A percentile compares a stretch with the other conserved stretches of the same genome.
Evolutionary conservation across 2,888 invertebrate species (phyloP).

Genomic region (Cephalotes varians): DNA sequence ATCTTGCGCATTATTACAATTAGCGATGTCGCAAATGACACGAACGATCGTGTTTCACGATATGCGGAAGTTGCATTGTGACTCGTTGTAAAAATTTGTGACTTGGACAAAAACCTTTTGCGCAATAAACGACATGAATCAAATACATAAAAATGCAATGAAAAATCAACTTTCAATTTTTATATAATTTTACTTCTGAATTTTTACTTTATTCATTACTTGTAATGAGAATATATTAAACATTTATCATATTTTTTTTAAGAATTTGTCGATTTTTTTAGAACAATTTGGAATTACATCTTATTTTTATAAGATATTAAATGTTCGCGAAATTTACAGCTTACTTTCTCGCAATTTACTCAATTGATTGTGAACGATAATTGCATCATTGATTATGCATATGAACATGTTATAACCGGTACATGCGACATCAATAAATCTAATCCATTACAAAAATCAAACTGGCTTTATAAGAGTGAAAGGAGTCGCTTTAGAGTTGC

Average conservation of each 20-base stretch:
- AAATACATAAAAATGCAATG: not conserved
- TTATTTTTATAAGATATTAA: not conserved
- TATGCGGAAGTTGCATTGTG: not conserved
- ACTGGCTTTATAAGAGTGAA: conserved; percentile 30
- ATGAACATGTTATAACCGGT: conserved; percentile 11
- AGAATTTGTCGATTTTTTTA: not conserved
- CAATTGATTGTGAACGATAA: not conserved
- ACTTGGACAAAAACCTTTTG: not conserved
- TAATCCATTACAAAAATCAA: conserved; percentile 10
- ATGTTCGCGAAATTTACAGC: not conserved
- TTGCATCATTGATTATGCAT: conserved; percentile 9
- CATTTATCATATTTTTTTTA: not conserved
- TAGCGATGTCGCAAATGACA: conserved; percentile 26
- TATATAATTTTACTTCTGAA: not conserved
- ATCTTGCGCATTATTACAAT: conserved; percentile 30
- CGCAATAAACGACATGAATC: too few relatives aligned
- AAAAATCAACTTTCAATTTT: not conserved
- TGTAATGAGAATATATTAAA: not conserved
- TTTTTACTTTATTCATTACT: not conserved
- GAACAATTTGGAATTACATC: not conserved
- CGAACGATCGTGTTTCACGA: conserved; percentile 2
- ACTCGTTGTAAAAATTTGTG: not conserved
- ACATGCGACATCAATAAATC: conserved; percentile 28
- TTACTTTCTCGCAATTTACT: not conserved
- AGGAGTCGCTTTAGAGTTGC: conserved; percentile 9